Evolutionary conservation across 2,113 vertebrate species (phyloP).

Genomic region (Hydrochoerus hydrochaeris): DNA sequence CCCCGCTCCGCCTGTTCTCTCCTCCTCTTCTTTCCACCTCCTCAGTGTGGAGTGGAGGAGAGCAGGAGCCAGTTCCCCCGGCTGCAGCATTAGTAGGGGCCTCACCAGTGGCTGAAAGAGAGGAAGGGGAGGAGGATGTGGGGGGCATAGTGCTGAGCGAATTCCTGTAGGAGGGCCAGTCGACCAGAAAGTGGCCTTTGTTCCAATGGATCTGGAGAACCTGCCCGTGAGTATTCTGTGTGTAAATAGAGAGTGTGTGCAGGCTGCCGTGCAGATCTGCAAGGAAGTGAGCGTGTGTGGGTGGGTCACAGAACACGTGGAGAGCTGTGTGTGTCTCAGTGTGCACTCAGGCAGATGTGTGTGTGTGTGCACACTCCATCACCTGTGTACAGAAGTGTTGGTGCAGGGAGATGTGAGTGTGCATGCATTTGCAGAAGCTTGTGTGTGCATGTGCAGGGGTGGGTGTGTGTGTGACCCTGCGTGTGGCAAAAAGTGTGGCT

Average conservation of each 20-base stretch:
- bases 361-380: background rate
- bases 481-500: background rate
- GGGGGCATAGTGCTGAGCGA: background rate
- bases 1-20: constrained; percentile 20
- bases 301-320: background rate
- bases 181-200: background rate
- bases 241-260: background rate
- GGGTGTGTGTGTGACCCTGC: background rate
- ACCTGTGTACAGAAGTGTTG: background rate
- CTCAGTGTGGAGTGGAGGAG: background rate
- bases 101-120: background rate
- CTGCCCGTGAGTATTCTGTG: constrained; percentile 78
- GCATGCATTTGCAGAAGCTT: background rate
- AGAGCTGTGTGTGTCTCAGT: background rate
- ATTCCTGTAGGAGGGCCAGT: constrained; percentile 18
- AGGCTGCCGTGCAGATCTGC: background rate
- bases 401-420: background rate
- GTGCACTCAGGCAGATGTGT: background rate
- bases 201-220: constrained; percentile 85
- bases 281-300: background rate
- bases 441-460: background rate
- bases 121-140: constrained; percentile 56
- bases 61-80: background rate
- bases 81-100: constrained; percentile 16
- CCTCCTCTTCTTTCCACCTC: background rate